These are phyloP conservation scores for Addax nasomaculatus DNA, from an alignment of 2,113 vertebrate genomes.

Conservation along the genomic window DNA sequence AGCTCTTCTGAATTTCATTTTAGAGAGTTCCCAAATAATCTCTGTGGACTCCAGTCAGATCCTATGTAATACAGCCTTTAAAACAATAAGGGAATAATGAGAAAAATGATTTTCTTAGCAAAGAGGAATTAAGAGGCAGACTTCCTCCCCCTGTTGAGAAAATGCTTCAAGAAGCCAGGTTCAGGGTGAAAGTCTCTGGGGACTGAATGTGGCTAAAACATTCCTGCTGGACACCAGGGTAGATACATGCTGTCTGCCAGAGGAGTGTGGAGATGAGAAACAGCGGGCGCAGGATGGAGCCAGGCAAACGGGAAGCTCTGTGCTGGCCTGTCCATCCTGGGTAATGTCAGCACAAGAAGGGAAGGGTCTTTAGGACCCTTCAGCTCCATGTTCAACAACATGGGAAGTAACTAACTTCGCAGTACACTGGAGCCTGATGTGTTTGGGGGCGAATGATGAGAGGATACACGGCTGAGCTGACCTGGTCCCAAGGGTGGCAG, in stretches of 20 bases:
- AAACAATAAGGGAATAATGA: not conserved
- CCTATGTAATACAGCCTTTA: not conserved
- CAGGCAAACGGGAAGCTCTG: rapidly evolving
- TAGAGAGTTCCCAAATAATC: not conserved
- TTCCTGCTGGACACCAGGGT: not conserved
- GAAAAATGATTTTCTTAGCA: not conserved
- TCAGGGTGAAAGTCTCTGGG: rapidly evolving
- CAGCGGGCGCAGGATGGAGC: rapidly evolving
- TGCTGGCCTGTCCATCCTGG: too few relatives aligned
- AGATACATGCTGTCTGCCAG: not conserved
- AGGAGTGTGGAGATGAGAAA: too few relatives aligned
- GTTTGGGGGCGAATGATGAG: rapidly evolving
- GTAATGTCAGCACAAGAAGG: too few relatives aligned
- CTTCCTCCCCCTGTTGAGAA: not conserved
- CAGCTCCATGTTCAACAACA: not conserved
- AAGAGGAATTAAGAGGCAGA: not conserved
- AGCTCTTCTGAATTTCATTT: not conserved
- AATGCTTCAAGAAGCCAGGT: not conserved
- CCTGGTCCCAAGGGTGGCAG: not conserved
- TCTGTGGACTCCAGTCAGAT: not conserved
- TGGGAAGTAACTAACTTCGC: not conserved
- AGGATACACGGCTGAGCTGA: not conserved
- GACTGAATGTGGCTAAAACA: not conserved
- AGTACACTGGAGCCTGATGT: not conserved
- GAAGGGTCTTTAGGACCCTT: not conserved